Evolutionary conservation across 2,113 vertebrate genomes (phyloP).

Genomic region (Marmota monax): DNA sequence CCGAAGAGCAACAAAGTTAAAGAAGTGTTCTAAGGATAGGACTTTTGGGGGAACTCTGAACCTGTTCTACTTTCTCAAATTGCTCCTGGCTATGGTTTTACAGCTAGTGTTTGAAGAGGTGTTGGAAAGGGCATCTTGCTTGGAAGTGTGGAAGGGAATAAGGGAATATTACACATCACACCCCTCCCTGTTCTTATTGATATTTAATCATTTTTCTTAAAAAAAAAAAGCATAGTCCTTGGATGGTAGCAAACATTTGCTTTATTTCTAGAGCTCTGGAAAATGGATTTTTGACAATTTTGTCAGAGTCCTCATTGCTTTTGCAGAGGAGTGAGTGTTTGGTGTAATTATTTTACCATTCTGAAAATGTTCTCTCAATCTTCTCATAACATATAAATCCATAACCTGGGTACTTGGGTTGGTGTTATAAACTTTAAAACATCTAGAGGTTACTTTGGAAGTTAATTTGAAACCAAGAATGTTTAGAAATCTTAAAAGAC

Average conservation of each 20-base stretch:
- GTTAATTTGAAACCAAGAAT: neutral
- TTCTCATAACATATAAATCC: neutral
- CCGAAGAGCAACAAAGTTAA: neutral
- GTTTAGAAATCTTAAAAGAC: neutral
- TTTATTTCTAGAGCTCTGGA: neutral
- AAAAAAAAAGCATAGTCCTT: neutral
- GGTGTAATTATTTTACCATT: neutral
- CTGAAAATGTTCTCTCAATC: neutral
- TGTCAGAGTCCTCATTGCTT: neutral
- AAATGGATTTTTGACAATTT: neutral
- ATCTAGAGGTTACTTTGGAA: neutral
- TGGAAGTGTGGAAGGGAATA: neutral
- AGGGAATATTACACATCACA: neutral
- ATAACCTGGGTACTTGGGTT: neutral
- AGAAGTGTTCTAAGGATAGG: fast-evolving
- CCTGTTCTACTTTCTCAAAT: neutral
- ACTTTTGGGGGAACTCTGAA: neutral
- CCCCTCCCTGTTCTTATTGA: neutral
- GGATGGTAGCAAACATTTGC: neutral
- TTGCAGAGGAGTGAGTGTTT: neutral
- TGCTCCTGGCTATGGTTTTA: neutral
- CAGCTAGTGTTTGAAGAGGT: neutral
- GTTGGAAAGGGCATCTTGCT: no score
- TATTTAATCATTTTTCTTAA: neutral
- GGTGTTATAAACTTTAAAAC: neutral